Conservation (phyloP, 2,888 invertebrate genomes). For the Brachypterus glaber region DNA sequence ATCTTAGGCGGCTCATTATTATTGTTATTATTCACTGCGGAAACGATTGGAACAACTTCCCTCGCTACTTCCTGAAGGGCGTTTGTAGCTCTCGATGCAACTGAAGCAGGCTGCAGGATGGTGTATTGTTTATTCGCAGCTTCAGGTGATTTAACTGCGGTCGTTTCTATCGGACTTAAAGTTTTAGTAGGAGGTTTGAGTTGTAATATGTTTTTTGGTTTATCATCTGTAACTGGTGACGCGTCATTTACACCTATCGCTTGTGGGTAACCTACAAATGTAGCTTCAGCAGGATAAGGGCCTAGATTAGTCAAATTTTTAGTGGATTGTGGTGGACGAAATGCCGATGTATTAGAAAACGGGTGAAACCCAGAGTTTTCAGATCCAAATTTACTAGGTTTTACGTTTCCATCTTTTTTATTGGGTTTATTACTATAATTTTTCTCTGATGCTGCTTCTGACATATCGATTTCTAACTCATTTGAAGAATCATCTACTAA, state of each 20-base stretch:
- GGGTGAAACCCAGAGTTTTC: constrained; percentile 46
- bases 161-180: constrained; percentile 26
- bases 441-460: constrained; percentile 57
- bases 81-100: constrained; percentile 70
- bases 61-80: constrained; percentile 65
- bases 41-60: constrained; percentile 55
- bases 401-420: constrained; percentile 10
- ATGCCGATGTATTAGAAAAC: constrained; percentile 68
- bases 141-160: constrained; percentile 37
- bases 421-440: constrained; percentile 46
- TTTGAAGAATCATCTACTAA: constrained; percentile 68
- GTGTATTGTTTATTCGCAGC: constrained; percentile 71
- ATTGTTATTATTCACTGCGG: constrained; percentile 23
- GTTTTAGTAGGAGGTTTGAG: constrained; percentile 35
- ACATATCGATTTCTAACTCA: constrained; percentile 71
- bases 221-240: constrained; percentile 37
- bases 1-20: constrained; percentile 39
- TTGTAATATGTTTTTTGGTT: constrained; percentile 41
- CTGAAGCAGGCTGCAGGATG: constrained; percentile 74
- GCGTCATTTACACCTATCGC: constrained; percentile 22
- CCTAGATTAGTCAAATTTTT: constrained; percentile 44
- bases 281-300: constrained; percentile 59
- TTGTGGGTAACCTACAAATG: constrained; percentile 63
- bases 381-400: constrained; percentile 23
- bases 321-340: constrained; percentile 54